A percentile compares a stretch with the other conserved stretches of the same genome.
phyloP scores from a whole-genome alignment of 2,888 invertebrate genomes.

The Mellilla xanthometata region DNA sequence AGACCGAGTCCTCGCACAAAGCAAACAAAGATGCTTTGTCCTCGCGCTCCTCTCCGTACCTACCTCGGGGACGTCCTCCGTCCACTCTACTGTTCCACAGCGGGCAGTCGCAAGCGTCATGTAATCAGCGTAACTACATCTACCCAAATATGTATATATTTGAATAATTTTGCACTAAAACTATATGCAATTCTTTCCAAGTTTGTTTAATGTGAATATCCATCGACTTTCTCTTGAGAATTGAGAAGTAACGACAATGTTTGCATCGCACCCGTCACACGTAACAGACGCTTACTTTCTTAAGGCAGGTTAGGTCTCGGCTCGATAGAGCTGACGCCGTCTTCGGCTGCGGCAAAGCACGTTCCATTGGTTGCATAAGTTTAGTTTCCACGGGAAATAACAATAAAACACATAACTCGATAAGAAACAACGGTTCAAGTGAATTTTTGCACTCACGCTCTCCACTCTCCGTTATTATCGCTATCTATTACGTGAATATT shows the following conservation, averaged over 20 bases:
- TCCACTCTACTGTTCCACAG: no score
- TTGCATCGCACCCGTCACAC: conserved; percentile 36
- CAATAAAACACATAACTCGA: conserved; percentile 28
- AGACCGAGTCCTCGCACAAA: conserved; percentile 48
- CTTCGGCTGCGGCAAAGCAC: conserved; percentile 20
- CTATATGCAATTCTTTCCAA: conserved; percentile 31
- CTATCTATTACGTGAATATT: conserved; percentile 46
- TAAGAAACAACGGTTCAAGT: conserved; percentile 17
- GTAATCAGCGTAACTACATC: conserved; percentile 10
- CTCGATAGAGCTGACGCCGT: conserved; percentile 16
- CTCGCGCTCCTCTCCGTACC: conserved; percentile 13
- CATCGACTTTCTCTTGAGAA: conserved; percentile 49
- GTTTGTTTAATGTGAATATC: conserved; percentile 38
- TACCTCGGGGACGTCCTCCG: conserved; percentile 25
- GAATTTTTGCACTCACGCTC: conserved; percentile 41
- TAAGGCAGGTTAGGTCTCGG: conserved; percentile 31
- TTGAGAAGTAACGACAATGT: conserved; percentile 41
- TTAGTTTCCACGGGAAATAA: conserved; percentile 38
- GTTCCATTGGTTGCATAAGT: conserved; percentile 41
- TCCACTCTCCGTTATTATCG: conserved; percentile 35
- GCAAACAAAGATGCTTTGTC: conserved; percentile 66
- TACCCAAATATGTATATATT: neutral
- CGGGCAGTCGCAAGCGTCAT: no score
- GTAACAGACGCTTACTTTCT: conserved; percentile 37
- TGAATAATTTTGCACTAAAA: conserved; percentile 40